These are phyloP conservation scores for Hyperoodon ampullatus DNA, from an alignment of 2,113 vertebrate genomes.

Conservation along the genomic window DNA sequence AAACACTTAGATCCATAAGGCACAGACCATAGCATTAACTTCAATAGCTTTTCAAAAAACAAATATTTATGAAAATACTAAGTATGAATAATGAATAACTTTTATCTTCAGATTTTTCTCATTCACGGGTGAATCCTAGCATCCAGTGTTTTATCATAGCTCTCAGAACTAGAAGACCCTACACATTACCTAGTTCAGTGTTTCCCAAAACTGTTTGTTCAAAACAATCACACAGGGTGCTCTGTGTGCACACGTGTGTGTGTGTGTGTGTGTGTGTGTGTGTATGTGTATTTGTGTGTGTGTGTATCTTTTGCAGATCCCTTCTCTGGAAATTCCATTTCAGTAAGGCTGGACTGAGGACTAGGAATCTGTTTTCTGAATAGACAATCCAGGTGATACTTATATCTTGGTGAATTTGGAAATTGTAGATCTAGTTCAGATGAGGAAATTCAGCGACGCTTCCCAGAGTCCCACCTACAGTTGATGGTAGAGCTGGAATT, in stretches of 20 bases:
- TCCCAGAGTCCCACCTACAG: not conserved
- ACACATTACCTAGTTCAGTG: not conserved
- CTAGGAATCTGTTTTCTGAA: not conserved
- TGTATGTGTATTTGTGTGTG: not conserved
- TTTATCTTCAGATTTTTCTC: not conserved
- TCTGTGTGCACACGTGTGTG: rapidly evolving
- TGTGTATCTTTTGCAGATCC: not conserved
- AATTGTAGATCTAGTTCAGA: not conserved
- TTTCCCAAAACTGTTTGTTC: not conserved
- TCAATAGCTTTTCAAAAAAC: not conserved
- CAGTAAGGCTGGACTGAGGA: not conserved
- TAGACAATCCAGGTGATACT: not conserved
- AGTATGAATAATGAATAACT: not conserved
- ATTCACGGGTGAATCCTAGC: not conserved
- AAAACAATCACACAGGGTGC: not conserved
- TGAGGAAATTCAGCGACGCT: not conserved
- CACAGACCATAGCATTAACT: not conserved
- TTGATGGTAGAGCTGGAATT: not conserved
- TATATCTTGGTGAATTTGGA: not conserved
- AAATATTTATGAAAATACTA: not conserved
- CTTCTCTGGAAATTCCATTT: not conserved
- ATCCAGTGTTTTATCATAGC: not conserved
- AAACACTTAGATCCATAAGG: not conserved
- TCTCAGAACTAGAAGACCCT: not conserved
- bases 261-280: no score